Evolutionary conservation across 2,888 invertebrate species (phyloP).

Genomic region (Sialis lutaria): DNA sequence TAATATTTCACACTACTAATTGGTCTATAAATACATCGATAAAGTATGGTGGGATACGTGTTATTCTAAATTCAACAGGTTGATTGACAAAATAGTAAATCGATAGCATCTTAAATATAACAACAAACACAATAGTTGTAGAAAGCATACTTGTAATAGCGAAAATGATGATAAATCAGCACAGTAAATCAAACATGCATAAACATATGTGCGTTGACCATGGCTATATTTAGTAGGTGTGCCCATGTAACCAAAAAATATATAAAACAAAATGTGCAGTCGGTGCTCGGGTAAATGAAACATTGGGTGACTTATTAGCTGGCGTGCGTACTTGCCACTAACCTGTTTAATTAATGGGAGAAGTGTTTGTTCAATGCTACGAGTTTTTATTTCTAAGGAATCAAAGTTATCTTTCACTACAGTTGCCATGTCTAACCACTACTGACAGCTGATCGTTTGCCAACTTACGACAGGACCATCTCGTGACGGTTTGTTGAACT

Average conservation of each 20-base stretch:
- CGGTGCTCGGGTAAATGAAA: background rate
- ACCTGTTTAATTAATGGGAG: slow-evolving; percentile 92
- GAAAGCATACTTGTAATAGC: too few relatives aligned
- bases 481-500: background rate
- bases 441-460: slow-evolving; percentile 6
- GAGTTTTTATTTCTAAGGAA: slow-evolving; percentile 73
- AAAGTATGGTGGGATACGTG: too few relatives aligned
- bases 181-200: background rate
- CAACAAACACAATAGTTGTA: too few relatives aligned
- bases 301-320: background rate
- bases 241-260: background rate
- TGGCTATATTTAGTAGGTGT: slow-evolving; percentile 3
- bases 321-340: slow-evolving; percentile 20
- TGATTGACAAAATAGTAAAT: too few relatives aligned
- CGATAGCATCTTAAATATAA: too few relatives aligned
- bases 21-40: too few relatives aligned
- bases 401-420: slow-evolving; percentile 36
- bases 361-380: slow-evolving; percentile 86
- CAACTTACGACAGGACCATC: too few relatives aligned
- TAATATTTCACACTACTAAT: too few relatives aligned
- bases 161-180: too few relatives aligned
- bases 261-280: slow-evolving; percentile 1
- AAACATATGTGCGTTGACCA: slow-evolving; percentile 1
- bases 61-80: too few relatives aligned
- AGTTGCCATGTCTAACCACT: slow-evolving; percentile 33